These are phyloP conservation scores for Microcebus murinus DNA, from an alignment of 2,113 vertebrate species.

Conservation along the genomic window DNA sequence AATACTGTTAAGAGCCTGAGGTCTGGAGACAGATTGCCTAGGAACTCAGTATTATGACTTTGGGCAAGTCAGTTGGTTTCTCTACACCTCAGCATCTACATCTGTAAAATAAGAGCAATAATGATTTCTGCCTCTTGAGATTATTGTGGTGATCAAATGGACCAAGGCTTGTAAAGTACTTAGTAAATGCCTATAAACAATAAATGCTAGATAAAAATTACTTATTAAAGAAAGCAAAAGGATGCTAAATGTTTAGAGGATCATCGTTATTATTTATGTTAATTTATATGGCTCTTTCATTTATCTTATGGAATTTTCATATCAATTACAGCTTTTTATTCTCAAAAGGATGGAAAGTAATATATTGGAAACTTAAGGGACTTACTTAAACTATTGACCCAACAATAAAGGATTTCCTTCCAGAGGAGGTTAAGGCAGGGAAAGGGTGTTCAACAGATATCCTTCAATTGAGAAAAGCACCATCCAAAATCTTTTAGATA, in stretches of 20 bases:
- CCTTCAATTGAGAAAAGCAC: not conserved
- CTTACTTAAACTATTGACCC: not conserved
- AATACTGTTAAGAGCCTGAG: not conserved
- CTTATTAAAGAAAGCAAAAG: not conserved
- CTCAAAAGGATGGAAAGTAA: not conserved
- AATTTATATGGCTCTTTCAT: not conserved
- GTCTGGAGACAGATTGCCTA: not conserved
- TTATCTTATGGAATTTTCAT: not conserved
- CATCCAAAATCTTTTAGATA: not conserved
- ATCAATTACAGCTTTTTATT: not conserved
- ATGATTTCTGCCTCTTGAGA: not conserved
- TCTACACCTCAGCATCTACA: not conserved
- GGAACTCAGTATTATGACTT: not conserved
- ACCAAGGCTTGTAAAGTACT: not conserved
- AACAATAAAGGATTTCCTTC: not conserved
- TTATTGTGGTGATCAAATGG: not conserved
- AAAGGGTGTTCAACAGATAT: not conserved
- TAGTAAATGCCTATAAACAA: not conserved
- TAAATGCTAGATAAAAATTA: not conserved
- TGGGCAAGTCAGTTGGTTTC: not conserved
- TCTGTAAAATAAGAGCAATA: not conserved
- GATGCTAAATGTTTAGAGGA: not conserved
- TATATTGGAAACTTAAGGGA: not conserved
- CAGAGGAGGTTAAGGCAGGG: not conserved
- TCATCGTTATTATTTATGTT: not conserved